Evolutionary conservation across 2,888 invertebrate genomes (phyloP).

Genomic region (Andrena hattorfiana): DNA sequence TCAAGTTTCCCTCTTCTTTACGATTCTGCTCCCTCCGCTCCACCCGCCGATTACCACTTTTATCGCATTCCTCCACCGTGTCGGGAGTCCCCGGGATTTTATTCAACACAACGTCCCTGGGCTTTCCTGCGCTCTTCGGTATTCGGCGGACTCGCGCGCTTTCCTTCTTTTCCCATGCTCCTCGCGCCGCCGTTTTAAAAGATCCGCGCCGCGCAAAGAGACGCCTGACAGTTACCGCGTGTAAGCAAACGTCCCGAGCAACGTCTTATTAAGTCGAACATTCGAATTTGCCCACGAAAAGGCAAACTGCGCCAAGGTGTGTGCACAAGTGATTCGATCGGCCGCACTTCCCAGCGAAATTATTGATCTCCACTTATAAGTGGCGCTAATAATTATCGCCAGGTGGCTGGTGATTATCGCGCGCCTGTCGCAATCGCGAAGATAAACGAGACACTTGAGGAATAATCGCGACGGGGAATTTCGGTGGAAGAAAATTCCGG

Average conservation of each 20-base stretch:
- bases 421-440: not conserved
- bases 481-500: conserved; percentile 7
- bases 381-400: conserved; percentile 31
- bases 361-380: conserved; percentile 26
- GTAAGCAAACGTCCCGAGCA: not conserved
- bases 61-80: conserved; percentile 45
- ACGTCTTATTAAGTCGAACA: not conserved
- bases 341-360: not conserved
- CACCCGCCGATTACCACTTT: conserved; percentile 34
- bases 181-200: not conserved
- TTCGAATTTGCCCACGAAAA: not conserved
- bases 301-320: not conserved
- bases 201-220: not conserved
- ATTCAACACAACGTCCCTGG: conserved; percentile 19
- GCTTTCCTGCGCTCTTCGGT: not conserved
- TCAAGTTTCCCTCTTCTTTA: conserved; percentile 38
- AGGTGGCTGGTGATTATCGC: not conserved
- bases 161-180: conserved; percentile 17
- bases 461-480: conserved; percentile 14
- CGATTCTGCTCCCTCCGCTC: conserved; percentile 19
- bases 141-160: not conserved
- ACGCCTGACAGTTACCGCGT: not conserved
- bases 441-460: conserved; percentile 6
- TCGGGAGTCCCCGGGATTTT: conserved; percentile 26
- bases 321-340: not conserved